Conservation (phyloP, 2,888 invertebrate species). For the Cryptus viduatorius region DNA sequence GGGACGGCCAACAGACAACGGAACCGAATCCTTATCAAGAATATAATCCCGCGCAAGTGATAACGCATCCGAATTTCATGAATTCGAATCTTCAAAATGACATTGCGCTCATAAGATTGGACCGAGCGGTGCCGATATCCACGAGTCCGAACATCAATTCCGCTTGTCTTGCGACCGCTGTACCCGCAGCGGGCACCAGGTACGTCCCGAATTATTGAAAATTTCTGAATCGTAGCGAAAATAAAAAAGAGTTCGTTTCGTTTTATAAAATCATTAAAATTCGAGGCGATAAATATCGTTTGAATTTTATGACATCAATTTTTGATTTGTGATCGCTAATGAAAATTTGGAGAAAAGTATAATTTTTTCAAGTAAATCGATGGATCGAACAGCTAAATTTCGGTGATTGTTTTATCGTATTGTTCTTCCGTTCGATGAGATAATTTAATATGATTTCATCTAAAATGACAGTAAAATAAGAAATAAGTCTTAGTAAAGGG, state of each 20-base stretch:
- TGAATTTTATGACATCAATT: neutral
- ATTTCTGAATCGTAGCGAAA: too few species aligned
- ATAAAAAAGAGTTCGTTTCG: too few species aligned
- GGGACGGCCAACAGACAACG: constrained; percentile 89
- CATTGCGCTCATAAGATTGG: constrained; percentile 92
- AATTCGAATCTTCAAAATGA: constrained; percentile 91
- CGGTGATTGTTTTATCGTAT: neutral
- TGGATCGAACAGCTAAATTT: neutral
- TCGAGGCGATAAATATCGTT: neutral
- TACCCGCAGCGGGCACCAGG: constrained; percentile 81
- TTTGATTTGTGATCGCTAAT: neutral
- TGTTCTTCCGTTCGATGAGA: too few species aligned
- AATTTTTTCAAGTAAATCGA: neutral
- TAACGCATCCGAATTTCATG: constrained; percentile 89
- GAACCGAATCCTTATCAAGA: constrained; percentile 90
- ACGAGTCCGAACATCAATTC: constrained; percentile 85
- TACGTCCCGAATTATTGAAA: constrained; percentile 22
- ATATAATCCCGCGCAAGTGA: constrained; percentile 87
- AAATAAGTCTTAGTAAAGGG: too few species aligned
- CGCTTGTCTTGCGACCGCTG: constrained; percentile 85
- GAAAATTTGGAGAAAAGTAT: neutral
- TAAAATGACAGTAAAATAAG: too few species aligned
- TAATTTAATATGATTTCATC: too few species aligned
- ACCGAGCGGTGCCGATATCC: constrained; percentile 81
- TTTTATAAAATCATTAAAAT: too few species aligned